Evolutionary conservation across 2,797 vertebrate species (phyloP).

Genomic region (Dermochelys coriacea): DNA sequence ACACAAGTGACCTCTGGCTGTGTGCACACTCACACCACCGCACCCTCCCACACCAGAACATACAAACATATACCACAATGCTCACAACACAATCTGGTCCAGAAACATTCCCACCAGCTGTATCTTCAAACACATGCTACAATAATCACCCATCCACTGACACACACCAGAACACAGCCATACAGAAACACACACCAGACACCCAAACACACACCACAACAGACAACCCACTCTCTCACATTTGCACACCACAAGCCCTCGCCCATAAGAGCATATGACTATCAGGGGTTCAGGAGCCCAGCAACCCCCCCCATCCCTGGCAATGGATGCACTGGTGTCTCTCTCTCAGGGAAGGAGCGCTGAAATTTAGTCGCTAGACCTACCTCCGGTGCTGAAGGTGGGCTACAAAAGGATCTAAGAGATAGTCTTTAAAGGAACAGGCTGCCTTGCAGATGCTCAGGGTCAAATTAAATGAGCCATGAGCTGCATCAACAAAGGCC

Average conservation of each 20-base stretch:
- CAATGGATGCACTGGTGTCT: not conserved
- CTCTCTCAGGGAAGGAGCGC: not conserved
- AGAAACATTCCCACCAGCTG: not conserved
- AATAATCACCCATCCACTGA: not conserved
- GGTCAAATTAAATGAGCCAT: not conserved
- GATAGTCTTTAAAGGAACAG: not conserved
- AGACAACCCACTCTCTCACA: not conserved
- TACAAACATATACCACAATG: not conserved
- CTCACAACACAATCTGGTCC: not conserved
- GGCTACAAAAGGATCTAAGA: fast-evolving
- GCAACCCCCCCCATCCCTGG: not conserved
- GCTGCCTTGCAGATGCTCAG: not conserved
- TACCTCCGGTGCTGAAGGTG: fast-evolving
- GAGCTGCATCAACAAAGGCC: not conserved
- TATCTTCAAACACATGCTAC: not conserved
- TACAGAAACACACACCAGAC: not conserved
- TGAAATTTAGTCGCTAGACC: no score
- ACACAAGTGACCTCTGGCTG: not conserved
- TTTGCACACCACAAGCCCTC: not conserved
- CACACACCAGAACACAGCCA: not conserved
- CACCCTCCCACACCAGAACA: not conserved
- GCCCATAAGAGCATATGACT: not conserved
- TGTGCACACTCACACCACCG: not conserved
- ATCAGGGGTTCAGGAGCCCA: not conserved
- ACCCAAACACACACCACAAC: not conserved